Conservation (phyloP, 2,797 vertebrate species). For the Anguilla marmorata region DNA sequence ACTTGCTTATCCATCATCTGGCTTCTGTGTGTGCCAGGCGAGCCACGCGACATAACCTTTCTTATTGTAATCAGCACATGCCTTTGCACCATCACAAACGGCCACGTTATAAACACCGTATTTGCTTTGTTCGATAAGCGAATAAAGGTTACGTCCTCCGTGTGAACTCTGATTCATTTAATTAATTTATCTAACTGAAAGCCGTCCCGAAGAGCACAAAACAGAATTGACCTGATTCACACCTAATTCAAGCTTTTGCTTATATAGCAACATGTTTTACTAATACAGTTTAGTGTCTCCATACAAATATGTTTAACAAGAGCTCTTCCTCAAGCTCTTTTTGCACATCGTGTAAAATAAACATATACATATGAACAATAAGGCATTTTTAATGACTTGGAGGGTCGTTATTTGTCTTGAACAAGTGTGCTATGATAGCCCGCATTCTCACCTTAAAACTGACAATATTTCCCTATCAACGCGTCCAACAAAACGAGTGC, state of each 20-base stretch:
- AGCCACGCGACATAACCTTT: conserved; percentile 84
- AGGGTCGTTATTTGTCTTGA: too few species aligned
- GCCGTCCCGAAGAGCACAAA: background rate
- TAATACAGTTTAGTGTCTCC: background rate
- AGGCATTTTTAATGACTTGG: too few species aligned
- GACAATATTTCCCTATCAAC: background rate
- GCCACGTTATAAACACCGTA: conserved; percentile 47
- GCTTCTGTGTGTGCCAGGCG: conserved; percentile 66
- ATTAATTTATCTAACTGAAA: background rate
- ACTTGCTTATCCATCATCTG: conserved; percentile 75
- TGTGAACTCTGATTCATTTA: conserved; percentile 21
- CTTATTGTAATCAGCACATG: conserved; percentile 86
- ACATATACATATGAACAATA: background rate
- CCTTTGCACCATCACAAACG: conserved; percentile 68
- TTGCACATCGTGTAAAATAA: background rate
- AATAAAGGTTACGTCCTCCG: conserved; percentile 15
- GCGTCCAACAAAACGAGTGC: background rate
- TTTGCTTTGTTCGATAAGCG: conserved; percentile 1
- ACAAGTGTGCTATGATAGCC: too few species aligned
- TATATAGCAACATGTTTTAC: background rate
- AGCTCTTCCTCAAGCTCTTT: background rate
- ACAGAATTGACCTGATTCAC: background rate
- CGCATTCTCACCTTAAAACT: background rate
- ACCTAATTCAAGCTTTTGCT: conserved; percentile 8
- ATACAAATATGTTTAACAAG: background rate